These are phyloP conservation scores for Augochlora pura DNA, from an alignment of 1,140 invertebrate genomes.

Conservation along the genomic window DNA sequence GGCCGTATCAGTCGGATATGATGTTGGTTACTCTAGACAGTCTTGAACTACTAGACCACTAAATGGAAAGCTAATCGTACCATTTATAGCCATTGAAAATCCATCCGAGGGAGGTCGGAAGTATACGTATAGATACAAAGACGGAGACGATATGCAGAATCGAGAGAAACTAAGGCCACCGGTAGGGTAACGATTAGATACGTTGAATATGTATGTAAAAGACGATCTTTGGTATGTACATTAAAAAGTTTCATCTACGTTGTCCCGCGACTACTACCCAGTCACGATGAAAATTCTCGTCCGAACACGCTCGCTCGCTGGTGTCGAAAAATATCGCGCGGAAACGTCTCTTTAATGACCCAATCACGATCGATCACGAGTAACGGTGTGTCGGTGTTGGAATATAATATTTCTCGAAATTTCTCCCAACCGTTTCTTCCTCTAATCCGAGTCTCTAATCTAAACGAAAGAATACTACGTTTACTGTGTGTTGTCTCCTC, in stretches of 20 bases:
- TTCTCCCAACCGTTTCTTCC: slow-evolving; percentile 4
- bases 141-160: slow-evolving; percentile 34
- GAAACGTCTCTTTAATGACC: slow-evolving; percentile 15
- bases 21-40: neutral
- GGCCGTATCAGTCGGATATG: neutral
- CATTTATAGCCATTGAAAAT: slow-evolving; percentile 40
- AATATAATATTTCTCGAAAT: slow-evolving; percentile 44
- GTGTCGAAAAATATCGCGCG: slow-evolving; percentile 38
- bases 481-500: slow-evolving; percentile 2
- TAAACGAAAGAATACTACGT: slow-evolving; percentile 8
- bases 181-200: slow-evolving; percentile 42
- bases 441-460: slow-evolving; percentile 1
- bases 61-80: slow-evolving; percentile 18
- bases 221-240: slow-evolving; percentile 48
- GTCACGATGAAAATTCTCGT: slow-evolving; percentile 31
- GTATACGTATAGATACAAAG: slow-evolving; percentile 30
- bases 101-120: slow-evolving; percentile 12
- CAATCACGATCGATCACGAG: slow-evolving; percentile 34
- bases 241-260: slow-evolving; percentile 42
- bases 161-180: slow-evolving; percentile 49
- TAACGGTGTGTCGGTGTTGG: slow-evolving; percentile 41
- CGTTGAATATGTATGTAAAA: slow-evolving; percentile 47
- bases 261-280: slow-evolving; percentile 21
- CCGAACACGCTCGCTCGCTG: slow-evolving; percentile 6
- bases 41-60: slow-evolving; percentile 13